Evolutionary conservation across 2,888 invertebrate genomes (phyloP), one percentile per base, ranked within the genome.

Genomic region (Epinotia demarniana): DNA sequence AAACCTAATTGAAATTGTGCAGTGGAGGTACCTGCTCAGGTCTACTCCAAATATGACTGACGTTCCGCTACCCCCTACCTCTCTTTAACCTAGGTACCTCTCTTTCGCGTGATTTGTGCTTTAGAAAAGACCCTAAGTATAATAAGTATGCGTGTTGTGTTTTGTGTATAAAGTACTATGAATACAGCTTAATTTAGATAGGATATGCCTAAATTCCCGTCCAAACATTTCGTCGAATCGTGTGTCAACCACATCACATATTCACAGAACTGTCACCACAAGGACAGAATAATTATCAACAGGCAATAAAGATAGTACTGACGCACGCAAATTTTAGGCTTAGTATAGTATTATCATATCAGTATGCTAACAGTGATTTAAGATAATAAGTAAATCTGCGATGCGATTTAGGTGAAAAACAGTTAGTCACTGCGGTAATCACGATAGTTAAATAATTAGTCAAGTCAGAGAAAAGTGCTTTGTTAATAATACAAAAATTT

Each of bases 291-390:
- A 60, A 69, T 69, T 58, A 68, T 58, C n/a, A 61, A n/a, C 57
- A 43, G 23, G 46, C 46, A 46, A 69, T 69, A 60, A 69, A 69
- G 69, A 69, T 69, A 60, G 16, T 46, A 43, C 16, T 53, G 66
- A 53, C 67, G 67, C 67, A 57, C 43, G 18, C 9, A 57, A 67
- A 66, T 66, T 57, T 58, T 16, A 23, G 2, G 58, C 19, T 46
- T 33, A 27, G n/a, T 27, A 27, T 27, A 13, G 9, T 9, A 3
- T 64, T 46, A 53, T 4, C 12, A 53, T 5, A n/a, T 66, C 66
- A 66, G n/a, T 64, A 23, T 46, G 46, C 63, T 33, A 6, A 19
- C 11, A 63, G 0, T 4, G 9, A 53, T n/a, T 27, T 12, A 19
- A 43, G 11, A n/a, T 43, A 3, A 18, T 62, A 27, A 66, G 39